Percentiles rank a stretch among this genome's conserved stretches.
These are phyloP conservation scores for Ptilorrhoa leucosticta DNA, from an alignment of 2,113 vertebrate species.

Conservation along the genomic window DNA sequence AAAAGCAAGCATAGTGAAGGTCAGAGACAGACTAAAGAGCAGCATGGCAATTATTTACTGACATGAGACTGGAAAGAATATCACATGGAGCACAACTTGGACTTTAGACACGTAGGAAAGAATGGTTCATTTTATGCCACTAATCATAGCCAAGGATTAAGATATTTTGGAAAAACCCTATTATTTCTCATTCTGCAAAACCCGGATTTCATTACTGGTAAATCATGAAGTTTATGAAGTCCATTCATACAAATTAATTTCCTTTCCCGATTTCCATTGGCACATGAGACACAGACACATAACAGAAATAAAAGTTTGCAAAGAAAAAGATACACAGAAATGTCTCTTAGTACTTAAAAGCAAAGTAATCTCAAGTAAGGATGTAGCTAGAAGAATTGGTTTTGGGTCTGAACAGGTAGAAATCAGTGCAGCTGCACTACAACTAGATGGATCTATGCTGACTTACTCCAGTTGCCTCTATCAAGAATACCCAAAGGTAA, in stretches of 20 bases:
- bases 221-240: slow-evolving; percentile 16
- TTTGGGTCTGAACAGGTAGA: neutral
- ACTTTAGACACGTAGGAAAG: slow-evolving; percentile 29
- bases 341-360: neutral
- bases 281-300: neutral
- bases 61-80: slow-evolving; percentile 51
- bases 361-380: neutral
- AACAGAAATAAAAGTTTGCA: neutral
- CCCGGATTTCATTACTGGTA: slow-evolving; percentile 32
- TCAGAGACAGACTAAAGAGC: slow-evolving; percentile 9
- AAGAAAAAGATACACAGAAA: neutral
- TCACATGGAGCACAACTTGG: slow-evolving; percentile 34
- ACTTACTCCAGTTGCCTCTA: neutral
- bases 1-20: neutral
- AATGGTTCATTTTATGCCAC: slow-evolving; percentile 51
- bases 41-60: slow-evolving; percentile 40
- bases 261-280: slow-evolving; percentile 15
- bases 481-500: neutral
- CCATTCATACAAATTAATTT: slow-evolving; percentile 39
- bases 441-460: neutral
- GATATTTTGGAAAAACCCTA: slow-evolving; percentile 56
- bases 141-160: slow-evolving; percentile 51
- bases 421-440: neutral
- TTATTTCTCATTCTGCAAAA: slow-evolving; percentile 43
- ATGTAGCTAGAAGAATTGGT: neutral